A percentile compares a stretch with the other conserved stretches of the same genome.
Evolutionary conservation across 1,140 invertebrate genomes (phyloP).

Genomic region (Hormaphis cornu): DNA sequence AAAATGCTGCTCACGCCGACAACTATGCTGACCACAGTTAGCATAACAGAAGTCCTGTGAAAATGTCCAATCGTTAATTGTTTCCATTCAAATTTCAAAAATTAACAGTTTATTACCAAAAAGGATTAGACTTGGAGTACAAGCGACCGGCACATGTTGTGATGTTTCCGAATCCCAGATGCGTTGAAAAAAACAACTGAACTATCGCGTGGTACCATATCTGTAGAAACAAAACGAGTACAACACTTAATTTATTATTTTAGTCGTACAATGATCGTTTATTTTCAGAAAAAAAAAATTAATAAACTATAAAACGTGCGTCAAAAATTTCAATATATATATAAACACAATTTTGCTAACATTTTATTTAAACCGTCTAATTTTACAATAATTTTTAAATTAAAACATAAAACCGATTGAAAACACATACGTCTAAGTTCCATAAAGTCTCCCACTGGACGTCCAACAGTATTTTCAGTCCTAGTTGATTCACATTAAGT

Average conservation of each 20-base stretch:
- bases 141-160: slow-evolving; percentile 49
- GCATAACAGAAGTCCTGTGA: slow-evolving; percentile 43
- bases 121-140: slow-evolving; percentile 49
- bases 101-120: too few relatives aligned
- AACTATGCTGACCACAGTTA: slow-evolving; percentile 43
- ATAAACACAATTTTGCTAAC: too few relatives aligned
- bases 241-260: too few relatives aligned
- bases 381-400: too few relatives aligned
- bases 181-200: slow-evolving; percentile 50
- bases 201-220: slow-evolving; percentile 50
- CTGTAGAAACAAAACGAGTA: slow-evolving; percentile 41
- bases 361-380: too few relatives aligned
- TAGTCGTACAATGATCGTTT: too few relatives aligned
- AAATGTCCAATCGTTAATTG: neutral
- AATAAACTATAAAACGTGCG: too few relatives aligned
- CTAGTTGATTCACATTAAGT: slow-evolving; percentile 35
- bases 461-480: slow-evolving; percentile 34
- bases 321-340: too few relatives aligned
- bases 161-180: slow-evolving; percentile 51
- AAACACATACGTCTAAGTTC: slow-evolving; percentile 38
- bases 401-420: neutral
- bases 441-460: slow-evolving; percentile 38
- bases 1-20: slow-evolving; percentile 43
- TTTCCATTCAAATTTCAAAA: too few relatives aligned
- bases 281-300: too few relatives aligned